These are phyloP conservation scores for Clamator glandarius DNA, from an alignment of 2,797 vertebrate genomes.

Conservation along the genomic window DNA sequence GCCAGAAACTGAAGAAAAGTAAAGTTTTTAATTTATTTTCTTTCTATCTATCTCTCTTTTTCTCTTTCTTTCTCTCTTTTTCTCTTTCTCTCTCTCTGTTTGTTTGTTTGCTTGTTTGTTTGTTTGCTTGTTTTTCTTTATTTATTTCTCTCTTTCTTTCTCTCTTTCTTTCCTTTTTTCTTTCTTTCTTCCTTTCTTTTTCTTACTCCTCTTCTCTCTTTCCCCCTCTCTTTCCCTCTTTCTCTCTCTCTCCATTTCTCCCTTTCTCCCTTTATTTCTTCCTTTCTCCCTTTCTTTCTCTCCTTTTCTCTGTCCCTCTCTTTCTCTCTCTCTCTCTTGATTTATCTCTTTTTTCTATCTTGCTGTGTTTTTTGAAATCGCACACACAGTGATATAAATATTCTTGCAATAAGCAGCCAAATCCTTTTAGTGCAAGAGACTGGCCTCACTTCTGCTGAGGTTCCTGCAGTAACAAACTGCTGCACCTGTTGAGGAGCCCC, in stretches of 20 bases:
- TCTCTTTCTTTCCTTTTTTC: too few relatives aligned
- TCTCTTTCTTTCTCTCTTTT: too few relatives aligned
- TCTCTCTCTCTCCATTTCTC: too few relatives aligned
- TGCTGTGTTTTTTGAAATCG: background rate
- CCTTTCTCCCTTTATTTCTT: accelerated
- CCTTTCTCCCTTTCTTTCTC: background rate
- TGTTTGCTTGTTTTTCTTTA: too few relatives aligned
- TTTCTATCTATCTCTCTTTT: background rate
- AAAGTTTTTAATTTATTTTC: too few relatives aligned
- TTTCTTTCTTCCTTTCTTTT: too few relatives aligned
- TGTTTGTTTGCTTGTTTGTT: background rate
- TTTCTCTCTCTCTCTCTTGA: background rate
- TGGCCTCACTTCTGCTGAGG: background rate
- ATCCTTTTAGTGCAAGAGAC: background rate
- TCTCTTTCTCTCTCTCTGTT: too few relatives aligned
- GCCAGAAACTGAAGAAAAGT: background rate
- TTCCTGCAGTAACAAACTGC: background rate
- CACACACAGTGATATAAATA: background rate
- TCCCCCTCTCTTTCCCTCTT: background rate
- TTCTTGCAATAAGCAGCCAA: background rate
- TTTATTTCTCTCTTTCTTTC: too few relatives aligned
- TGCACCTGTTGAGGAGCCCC: background rate
- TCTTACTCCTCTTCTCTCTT: accelerated
- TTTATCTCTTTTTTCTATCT: background rate
- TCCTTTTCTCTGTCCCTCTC: background rate